Evolutionary conservation across 2,113 vertebrate species (phyloP), one percentile per base, ranked within the genome.

Genomic region (Prochilodus magdalenae): DNA sequence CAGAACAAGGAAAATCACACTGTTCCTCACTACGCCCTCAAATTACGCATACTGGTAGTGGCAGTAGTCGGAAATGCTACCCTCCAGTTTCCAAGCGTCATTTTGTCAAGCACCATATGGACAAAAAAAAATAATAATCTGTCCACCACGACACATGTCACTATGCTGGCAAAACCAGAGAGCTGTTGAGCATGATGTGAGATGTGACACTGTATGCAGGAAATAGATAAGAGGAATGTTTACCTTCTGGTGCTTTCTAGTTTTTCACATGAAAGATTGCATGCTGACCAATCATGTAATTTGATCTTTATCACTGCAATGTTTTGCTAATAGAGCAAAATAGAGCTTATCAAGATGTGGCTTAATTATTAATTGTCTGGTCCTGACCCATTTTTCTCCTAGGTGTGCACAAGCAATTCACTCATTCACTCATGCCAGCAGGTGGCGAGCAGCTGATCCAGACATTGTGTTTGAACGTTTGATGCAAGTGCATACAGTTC

Each of bases 301-400:
- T 53, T 51, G 18, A 69, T 69, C 53, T 55, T 69, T 27, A 49
- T 69, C 47, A 66, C 60, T 63, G 30, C 63, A 36, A 8, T 77
- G 47, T 53, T 77, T 76, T 51, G 26, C 16, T 65, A 65, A 65
- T n/a, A 63, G 62, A 29, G 13, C 44, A 67, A 53, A 30, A 67
- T n/a, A n/a, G n/a, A n/a, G n/a, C n/a, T 77, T 77, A 77, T 53
- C 0, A 55, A 77, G 20, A 77, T 33, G 40, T 22, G 40, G 49
- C 47, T 69, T 79, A 59, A 79, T 79, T 71, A 79, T 71, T 55
- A 27, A 59, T 20, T 6, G 30, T 71, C 33, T 80, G 12, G 16
- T 72, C 27, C 67, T 16, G 53, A 44, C 26, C 57, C 55, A 24
- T 67, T 77, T 67, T 67, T 22, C 47, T 22, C 27, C 53, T 26